Conservation (phyloP, 2,888 invertebrate species). For the Operophtera brumata region DNA sequence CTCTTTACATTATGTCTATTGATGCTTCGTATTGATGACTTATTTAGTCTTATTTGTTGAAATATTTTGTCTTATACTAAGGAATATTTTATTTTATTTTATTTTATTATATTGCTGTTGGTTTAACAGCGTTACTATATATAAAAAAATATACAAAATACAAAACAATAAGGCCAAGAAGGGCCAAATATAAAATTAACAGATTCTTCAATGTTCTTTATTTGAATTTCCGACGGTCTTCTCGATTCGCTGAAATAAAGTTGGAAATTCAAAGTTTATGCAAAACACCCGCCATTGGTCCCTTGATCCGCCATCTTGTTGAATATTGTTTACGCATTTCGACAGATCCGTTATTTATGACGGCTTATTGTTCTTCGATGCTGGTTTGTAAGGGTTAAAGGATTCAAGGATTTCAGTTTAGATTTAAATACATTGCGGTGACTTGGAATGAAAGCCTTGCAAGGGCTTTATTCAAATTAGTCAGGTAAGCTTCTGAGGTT, state of each 20-base stretch:
- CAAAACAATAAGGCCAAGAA: too few species aligned
- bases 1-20: too few species aligned
- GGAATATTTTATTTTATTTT: too few species aligned
- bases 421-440: conserved; percentile 15
- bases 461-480: background rate
- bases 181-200: background rate
- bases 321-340: conserved; percentile 74
- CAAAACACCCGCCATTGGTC: conserved; percentile 51
- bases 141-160: too few species aligned
- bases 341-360: conserved; percentile 76
- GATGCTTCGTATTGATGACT: too few species aligned
- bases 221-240: background rate
- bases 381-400: conserved; percentile 45
- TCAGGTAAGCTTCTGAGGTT: background rate
- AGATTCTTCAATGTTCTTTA: background rate
- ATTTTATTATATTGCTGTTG: too few species aligned
- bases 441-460: conserved; percentile 1
- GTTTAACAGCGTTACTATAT: too few species aligned
- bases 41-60: too few species aligned
- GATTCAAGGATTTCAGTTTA: conserved; percentile 30
- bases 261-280: conserved; percentile 41
- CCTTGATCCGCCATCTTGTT: conserved; percentile 59
- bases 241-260: conserved; percentile 11
- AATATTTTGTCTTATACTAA: too few species aligned
- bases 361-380: conserved; percentile 55